A percentile compares a stretch with the other conserved stretches of the same genome.
phyloP scores from a whole-genome alignment of 2,113 vertebrate species.

The Chunga burmeisteri region DNA sequence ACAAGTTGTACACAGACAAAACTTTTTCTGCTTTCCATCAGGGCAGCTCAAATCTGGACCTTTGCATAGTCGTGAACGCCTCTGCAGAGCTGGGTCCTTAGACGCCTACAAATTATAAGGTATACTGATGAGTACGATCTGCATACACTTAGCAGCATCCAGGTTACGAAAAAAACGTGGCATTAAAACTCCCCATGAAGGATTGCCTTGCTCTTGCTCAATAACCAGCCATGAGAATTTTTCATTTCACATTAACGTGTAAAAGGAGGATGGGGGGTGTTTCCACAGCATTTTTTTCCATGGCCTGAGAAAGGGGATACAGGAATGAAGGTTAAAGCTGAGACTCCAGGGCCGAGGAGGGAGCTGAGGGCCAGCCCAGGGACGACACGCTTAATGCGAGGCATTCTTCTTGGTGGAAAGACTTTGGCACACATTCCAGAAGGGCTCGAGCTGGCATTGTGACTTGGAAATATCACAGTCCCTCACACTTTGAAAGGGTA shows the following conservation, averaged over 20 bases:
- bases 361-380: neutral
- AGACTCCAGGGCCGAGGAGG: neutral
- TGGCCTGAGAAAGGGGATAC: constrained; percentile 11
- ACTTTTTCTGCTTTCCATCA: neutral
- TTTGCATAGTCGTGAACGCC: neutral
- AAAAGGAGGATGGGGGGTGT: neutral
- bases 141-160: neutral
- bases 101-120: neutral
- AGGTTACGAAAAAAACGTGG: neutral
- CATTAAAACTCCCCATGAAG: neutral
- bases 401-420: constrained; percentile 46
- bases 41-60: neutral
- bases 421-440: constrained; percentile 51
- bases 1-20: neutral
- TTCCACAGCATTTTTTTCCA: neutral
- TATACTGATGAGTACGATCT: neutral
- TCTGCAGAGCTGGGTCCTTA: neutral
- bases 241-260: neutral
- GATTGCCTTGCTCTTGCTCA: neutral
- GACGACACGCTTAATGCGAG: constrained; percentile 27
- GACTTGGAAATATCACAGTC: constrained; percentile 36
- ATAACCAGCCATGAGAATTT: neutral
- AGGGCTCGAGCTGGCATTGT: neutral
- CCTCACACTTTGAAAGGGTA: neutral
- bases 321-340: constrained; percentile 22